Conservation (phyloP, 2,113 vertebrate species). For the Heterotilapia buettikoferi region DNA sequence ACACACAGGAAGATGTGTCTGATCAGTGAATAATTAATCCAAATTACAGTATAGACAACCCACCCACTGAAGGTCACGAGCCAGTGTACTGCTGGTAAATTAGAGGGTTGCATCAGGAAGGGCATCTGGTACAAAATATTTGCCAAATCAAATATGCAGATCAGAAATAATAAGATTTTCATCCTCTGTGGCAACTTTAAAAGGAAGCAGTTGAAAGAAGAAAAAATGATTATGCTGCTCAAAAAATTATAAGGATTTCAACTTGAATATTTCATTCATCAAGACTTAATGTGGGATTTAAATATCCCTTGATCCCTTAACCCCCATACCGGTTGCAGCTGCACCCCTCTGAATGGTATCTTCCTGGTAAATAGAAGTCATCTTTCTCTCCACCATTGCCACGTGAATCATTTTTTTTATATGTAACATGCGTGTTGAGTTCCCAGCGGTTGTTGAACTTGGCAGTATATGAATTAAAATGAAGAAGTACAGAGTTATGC, state of each 20-base stretch:
- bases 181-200: not conserved
- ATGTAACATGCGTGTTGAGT: not conserved
- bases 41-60: not conserved
- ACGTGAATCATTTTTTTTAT: no score
- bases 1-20: not conserved
- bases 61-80: not conserved
- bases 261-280: not conserved
- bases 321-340: not conserved
- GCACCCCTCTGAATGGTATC: accelerated
- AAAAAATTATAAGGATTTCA: not conserved
- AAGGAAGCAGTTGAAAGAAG: not conserved
- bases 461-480: not conserved
- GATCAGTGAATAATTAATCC: not conserved
- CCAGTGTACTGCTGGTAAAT: not conserved
- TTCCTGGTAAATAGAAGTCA: not conserved
- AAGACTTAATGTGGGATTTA: not conserved
- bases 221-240: not conserved
- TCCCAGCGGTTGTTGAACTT: not conserved
- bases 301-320: not conserved
- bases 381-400: not conserved
- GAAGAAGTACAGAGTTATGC: not conserved
- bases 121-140: not conserved
- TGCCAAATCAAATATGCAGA: not conserved
- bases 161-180: not conserved
- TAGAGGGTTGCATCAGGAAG: not conserved